These are phyloP conservation scores for Epsilonema sp. DNA, from an alignment of 2,888 invertebrate genomes.

Conservation along the genomic window DNA sequence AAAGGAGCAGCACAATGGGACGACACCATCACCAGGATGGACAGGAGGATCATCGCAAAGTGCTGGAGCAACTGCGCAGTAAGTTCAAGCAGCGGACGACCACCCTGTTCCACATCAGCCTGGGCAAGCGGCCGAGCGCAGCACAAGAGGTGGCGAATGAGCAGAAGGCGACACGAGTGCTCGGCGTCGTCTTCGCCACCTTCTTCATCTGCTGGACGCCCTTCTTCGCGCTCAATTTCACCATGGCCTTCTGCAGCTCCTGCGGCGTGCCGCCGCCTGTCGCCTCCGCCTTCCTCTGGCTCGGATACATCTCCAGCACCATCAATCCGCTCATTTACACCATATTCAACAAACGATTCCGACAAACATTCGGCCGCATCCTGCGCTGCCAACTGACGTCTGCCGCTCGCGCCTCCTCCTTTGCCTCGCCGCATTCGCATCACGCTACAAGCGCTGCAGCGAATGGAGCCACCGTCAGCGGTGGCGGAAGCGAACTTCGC, in stretches of 20 bases:
- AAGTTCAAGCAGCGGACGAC: neutral
- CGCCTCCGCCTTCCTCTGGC: constrained; percentile 58
- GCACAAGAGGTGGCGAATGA: constrained; percentile 33
- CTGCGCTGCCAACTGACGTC: constrained; percentile 52
- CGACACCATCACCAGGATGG: no score
- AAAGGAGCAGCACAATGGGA: no score
- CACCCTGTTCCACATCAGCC: neutral
- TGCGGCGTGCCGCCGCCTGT: constrained; percentile 47
- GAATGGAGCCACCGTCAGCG: no score
- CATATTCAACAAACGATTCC: constrained; percentile 77
- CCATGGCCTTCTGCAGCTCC: constrained; percentile 58
- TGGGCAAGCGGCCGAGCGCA: neutral
- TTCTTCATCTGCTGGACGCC: constrained; percentile 89
- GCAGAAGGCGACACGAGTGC: constrained; percentile 84
- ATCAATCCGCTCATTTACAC: constrained; percentile 89
- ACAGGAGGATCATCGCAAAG: no score
- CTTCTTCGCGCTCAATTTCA: constrained; percentile 67
- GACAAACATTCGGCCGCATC: constrained; percentile 70
- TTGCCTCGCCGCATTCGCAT: no score
- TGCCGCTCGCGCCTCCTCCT: no score
- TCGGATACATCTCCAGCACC: constrained; percentile 80
- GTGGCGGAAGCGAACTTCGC: no score
- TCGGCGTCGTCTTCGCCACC: constrained; percentile 84
- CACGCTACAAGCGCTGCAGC: no score
- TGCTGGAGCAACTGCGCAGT: neutral